These are phyloP conservation scores for Paramisgurnus dabryanus DNA, from an alignment of 2,113 vertebrate species.

Conservation along the genomic window DNA sequence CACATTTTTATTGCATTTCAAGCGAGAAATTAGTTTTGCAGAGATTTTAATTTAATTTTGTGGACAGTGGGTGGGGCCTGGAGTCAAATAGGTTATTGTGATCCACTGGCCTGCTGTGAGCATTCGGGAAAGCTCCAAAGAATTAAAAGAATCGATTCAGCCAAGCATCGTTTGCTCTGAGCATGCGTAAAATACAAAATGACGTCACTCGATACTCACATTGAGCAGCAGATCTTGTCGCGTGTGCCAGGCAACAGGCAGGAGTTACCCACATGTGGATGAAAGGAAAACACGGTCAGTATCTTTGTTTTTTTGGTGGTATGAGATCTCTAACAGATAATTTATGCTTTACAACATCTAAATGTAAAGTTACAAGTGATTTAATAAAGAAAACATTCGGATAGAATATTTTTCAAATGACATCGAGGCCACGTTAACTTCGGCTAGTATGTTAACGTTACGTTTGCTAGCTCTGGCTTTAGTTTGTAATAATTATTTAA, in stretches of 20 bases:
- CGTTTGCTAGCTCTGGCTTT: not conserved
- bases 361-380: not conserved
- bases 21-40: too few species aligned
- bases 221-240: conserved; percentile 20
- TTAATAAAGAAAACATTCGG: not conserved
- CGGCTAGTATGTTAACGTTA: conserved; percentile 10
- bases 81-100: too few species aligned
- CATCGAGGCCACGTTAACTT: conserved; percentile 25
- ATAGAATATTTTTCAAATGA: not conserved
- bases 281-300: conserved; percentile 39
- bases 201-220: conserved; percentile 2
- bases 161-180: not conserved
- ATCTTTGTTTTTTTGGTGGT: not conserved
- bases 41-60: too few species aligned
- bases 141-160: too few species aligned
- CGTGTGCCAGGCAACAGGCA: not conserved
- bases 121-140: too few species aligned
- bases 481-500: not conserved
- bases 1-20: too few species aligned
- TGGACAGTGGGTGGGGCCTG: too few species aligned
- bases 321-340: not conserved
- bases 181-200: conserved; percentile 22
- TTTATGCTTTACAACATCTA: not conserved
- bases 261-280: conserved; percentile 43
- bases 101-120: too few species aligned